Evolutionary conservation across 2,113 vertebrate genomes (phyloP).

Genomic region (Caranx ignobilis): DNA sequence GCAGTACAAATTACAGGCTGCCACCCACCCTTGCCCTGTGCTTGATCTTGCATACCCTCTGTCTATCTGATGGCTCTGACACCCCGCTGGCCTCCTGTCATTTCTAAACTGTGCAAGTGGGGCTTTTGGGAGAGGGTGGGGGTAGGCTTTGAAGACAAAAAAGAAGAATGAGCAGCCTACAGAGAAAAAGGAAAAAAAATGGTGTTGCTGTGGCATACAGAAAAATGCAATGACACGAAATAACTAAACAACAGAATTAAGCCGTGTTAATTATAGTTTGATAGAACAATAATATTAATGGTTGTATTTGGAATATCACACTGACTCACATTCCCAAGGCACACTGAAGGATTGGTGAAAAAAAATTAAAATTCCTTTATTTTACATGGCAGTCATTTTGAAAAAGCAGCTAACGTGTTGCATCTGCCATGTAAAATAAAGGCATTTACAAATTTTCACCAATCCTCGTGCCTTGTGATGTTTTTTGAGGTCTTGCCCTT

Average conservation of each 20-base stretch:
- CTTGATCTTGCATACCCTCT: slow-evolving; percentile 54
- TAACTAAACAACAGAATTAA: neutral
- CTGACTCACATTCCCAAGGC: neutral
- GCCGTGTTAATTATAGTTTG: neutral
- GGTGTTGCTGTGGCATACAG: neutral
- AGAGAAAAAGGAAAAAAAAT: neutral
- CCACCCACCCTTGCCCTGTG: slow-evolving; percentile 50
- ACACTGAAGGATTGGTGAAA: no score
- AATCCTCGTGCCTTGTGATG: no score
- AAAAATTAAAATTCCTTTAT: no score
- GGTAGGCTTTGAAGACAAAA: slow-evolving; percentile 10
- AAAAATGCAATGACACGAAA: neutral
- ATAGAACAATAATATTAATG: neutral
- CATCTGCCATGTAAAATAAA: no score
- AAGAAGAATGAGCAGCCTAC: neutral
- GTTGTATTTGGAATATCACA: neutral
- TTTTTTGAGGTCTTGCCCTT: no score
- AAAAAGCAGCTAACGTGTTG: no score
- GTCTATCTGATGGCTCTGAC: slow-evolving; percentile 56
- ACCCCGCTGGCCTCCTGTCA: slow-evolving; percentile 54
- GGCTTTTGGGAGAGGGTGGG: neutral
- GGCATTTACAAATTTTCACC: no score
- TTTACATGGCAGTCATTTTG: no score
- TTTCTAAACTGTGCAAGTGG: slow-evolving; percentile 47
- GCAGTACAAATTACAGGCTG: slow-evolving; percentile 75